Evolutionary conservation across 2,113 vertebrate genomes (phyloP).

Genomic region (Misgurnus anguillicaudatus): DNA sequence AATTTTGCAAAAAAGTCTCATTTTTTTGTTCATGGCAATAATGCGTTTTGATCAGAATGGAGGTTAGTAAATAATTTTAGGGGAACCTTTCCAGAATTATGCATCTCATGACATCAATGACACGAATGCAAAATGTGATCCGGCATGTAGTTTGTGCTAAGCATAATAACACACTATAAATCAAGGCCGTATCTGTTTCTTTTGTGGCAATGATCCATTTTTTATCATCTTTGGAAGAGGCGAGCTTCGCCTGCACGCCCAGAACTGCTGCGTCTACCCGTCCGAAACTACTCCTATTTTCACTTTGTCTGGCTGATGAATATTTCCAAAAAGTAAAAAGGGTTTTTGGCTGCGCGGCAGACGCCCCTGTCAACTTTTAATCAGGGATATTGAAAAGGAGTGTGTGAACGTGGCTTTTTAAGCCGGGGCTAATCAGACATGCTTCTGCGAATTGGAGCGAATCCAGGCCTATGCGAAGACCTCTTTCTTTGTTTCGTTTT

Average conservation of each 20-base stretch:
- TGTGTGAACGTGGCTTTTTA: slow-evolving; percentile 45
- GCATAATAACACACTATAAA: background rate
- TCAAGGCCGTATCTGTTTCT: background rate
- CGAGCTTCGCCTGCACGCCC: background rate
- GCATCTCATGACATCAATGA: background rate
- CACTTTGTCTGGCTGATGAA: slow-evolving; percentile 27
- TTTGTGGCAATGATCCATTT: background rate
- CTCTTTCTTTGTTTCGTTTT: slow-evolving; percentile 29
- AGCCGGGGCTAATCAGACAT: slow-evolving; percentile 42
- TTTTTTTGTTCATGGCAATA: too few species aligned
- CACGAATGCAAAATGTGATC: background rate
- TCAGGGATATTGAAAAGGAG: slow-evolving; percentile 51
- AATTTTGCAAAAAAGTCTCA: too few species aligned
- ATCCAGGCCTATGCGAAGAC: slow-evolving; percentile 38
- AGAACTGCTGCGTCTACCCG: slow-evolving; percentile 27
- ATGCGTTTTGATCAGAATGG: too few species aligned
- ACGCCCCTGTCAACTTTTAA: slow-evolving; percentile 44
- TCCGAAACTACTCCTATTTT: slow-evolving; percentile 27
- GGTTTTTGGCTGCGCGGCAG: slow-evolving; percentile 32
- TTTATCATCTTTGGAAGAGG: background rate
- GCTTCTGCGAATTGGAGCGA: slow-evolving; percentile 24
- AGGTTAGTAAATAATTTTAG: background rate
- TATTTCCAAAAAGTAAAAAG: slow-evolving; percentile 42
- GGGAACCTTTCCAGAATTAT: background rate
- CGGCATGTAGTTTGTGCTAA: background rate